Conservation (phyloP, 1,140 invertebrate genomes). For the Brachionus paranguensis region DNA sequence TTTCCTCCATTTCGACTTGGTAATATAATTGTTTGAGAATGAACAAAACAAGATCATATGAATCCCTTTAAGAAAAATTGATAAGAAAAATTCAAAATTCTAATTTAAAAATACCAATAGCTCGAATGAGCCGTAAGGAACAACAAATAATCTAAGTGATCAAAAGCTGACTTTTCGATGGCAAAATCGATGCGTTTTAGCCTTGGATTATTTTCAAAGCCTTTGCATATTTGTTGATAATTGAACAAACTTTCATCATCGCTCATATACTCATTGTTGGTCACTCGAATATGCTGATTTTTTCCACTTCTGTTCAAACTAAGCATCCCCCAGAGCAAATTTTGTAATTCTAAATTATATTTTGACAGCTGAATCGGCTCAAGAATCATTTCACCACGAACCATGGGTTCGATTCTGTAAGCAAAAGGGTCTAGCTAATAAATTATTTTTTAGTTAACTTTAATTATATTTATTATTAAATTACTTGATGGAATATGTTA, state of each 20-base stretch:
- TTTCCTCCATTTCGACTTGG: background rate
- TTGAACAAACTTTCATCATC: background rate
- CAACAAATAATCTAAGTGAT: constrained; percentile 3
- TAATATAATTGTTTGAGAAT: constrained; percentile 14
- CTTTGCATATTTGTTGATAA: background rate
- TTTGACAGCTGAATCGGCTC: background rate
- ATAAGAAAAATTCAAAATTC: background rate
- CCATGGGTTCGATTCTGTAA: background rate
- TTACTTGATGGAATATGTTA: constrained; percentile 7
- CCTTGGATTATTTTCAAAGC: background rate
- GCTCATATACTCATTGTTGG: background rate
- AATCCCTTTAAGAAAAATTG: background rate
- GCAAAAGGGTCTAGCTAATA: background rate
- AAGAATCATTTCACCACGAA: background rate
- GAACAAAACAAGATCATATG: background rate
- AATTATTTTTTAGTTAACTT: background rate
- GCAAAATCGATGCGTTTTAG: constrained; percentile 4
- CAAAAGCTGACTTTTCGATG: background rate
- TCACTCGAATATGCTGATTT: background rate
- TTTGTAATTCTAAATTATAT: background rate
- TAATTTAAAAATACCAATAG: background rate
- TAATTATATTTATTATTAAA: background rate
- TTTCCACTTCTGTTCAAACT: background rate
- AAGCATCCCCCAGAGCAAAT: background rate
- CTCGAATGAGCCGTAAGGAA: background rate